These are phyloP conservation scores for Gonatopus flavifemur DNA, from an alignment of 1,140 invertebrate species.

Conservation along the genomic window DNA sequence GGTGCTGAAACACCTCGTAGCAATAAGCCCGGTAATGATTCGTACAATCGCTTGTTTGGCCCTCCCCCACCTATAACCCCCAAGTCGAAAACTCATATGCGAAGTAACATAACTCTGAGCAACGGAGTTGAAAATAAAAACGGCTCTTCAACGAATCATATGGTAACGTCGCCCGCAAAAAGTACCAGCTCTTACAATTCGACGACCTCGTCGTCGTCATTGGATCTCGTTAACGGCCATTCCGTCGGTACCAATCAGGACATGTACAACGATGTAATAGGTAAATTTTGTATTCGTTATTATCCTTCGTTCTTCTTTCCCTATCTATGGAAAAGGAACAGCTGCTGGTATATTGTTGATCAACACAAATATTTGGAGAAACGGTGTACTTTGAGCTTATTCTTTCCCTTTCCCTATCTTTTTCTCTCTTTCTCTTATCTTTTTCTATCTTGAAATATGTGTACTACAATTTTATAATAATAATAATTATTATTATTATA, in stretches of 20 bases:
- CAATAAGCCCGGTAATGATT: slow-evolving; percentile 59
- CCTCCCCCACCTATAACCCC: slow-evolving; percentile 49
- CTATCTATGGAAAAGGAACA: no score
- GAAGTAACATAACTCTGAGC: slow-evolving; percentile 51
- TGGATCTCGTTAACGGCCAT: slow-evolving; percentile 42
- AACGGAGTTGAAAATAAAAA: slow-evolving; percentile 27
- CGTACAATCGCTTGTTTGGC: slow-evolving; percentile 59
- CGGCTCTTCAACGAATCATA: slow-evolving; percentile 17
- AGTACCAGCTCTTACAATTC: slow-evolving; percentile 46
- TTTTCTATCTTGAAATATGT: no score
- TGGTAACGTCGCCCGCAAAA: slow-evolving; percentile 35
- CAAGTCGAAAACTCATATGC: slow-evolving; percentile 55
- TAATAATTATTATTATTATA: no score
- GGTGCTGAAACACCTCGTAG: slow-evolving; percentile 41
- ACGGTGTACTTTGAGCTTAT: no score
- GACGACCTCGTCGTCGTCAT: slow-evolving; percentile 29
- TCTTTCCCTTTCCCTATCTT: no score
- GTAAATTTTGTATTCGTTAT: slow-evolving; percentile 35
- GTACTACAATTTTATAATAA: no score
- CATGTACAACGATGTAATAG: slow-evolving; percentile 48
- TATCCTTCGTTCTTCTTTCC: slow-evolving; percentile 3
- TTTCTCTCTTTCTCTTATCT: no score
- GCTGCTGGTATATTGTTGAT: no score
- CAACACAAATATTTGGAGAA: no score
- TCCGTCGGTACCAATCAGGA: slow-evolving; percentile 34